Evolutionary conservation across 2,113 vertebrate genomes (phyloP), one percentile per base, ranked within the genome.

Genomic region (Notarius lentiginosus): DNA sequence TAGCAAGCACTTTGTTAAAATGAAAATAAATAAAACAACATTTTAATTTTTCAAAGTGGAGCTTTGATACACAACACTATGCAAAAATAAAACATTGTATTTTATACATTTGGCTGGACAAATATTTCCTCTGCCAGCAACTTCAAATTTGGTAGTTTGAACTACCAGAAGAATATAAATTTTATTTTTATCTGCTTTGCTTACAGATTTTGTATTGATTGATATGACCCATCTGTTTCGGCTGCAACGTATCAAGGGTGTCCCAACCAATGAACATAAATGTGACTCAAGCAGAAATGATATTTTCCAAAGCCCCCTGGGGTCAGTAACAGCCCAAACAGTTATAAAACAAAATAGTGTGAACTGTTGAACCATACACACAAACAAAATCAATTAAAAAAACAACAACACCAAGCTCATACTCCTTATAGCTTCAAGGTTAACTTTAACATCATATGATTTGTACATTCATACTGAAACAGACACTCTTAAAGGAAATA

Each of bases 21-120:
- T 56, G 0, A 72, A 0, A 83, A 86, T 86, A 61, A 72, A 86
- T 89, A 63, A 20, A 7, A 83, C 86, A 89, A 83, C 88, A 79
- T 65, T 30, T 30, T 83, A 72, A 89, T 83, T 83, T 58, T 86
- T 77, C 66, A 65, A 20, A 56, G 68, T 83, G 72, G 72, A 81
- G 49, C 66, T 60, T 27, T 68, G 79, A 65, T 63, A 51, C 60
- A 86, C 84, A 58, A 60, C 53, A 82, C 68, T 79, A 73, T 17
- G 72, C 60, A 24, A 66, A n/a, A 51, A 27, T 49, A 20, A 30
- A 41, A 41, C 41, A 41, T 4, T 41, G 41, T 41, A 41, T 4
- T 41, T 41, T 4, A 41, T 41, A 41, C 41, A 41, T 41, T 60
- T 61, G 56, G 15, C 56, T 34, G 7, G 17, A 55, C 27, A 24